Base-by-base conservation (phyloP, 1,140 invertebrate species). In the Acyrthosiphon pisum region DNA sequence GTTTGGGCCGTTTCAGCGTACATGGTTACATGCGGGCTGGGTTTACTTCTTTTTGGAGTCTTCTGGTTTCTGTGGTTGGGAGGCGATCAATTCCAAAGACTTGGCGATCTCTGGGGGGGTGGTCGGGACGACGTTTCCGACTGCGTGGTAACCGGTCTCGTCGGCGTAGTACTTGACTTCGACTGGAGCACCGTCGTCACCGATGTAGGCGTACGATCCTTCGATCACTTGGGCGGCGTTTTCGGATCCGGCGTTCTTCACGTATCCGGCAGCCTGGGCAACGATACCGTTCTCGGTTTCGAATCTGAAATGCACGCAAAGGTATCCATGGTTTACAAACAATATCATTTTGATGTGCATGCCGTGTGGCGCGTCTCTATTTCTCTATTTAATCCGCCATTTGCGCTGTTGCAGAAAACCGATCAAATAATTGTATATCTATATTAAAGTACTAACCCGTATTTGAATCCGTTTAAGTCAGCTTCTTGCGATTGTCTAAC, bases 281-380 rank as follows among this genome's bases (percentile, higher is more conserved):
- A 96, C 96, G 56, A 97, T 97, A 9, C 97, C 97, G 93, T 97
- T 97, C 48, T 96, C 97, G 26, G 97, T 97, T 95, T 97, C 96
- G 94, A 97, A 98, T 95, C 97, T 98, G 95, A 41, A 86, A 83
- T 18, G 1, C 22, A 7, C 14, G 14, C 60, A 76, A 60, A 48
- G 18, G 6, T 20, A n/a, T 20, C 14, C 8, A 3, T 26, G 23
- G 4, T 44, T 84, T 41, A 84, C 37, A 84, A 84, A 84, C 37
- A 41, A 41, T 41, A 1, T 84, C 26, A 48, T 60, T 60, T 60
- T 60, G 26, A 26, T 30, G 26, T 11, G 3, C 48, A 50, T 60
- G 56, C 9, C 56, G 0, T 30, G 26, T 60, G 56, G 1, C 56
- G 0, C 11, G 26, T 30, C 30, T 60, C 11, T n/a, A 18, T 68